Evolutionary conservation across 2,113 vertebrate species (phyloP).

Genomic region (Sula dactylatra): DNA sequence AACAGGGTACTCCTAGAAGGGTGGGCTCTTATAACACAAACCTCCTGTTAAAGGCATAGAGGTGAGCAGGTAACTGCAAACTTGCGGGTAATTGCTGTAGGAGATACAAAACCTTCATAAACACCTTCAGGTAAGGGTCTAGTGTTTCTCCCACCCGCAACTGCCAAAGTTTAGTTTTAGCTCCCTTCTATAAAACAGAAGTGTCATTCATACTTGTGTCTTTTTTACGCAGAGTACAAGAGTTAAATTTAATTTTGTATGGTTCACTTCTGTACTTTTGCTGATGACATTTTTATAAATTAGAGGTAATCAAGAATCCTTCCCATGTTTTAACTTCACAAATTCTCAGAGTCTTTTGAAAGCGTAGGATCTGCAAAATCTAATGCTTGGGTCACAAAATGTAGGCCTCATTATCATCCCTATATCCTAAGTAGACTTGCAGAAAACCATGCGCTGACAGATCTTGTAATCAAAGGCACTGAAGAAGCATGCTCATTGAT

Average conservation of each 20-base stretch:
- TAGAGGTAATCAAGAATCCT: neutral
- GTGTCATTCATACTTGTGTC: neutral
- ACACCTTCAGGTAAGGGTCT: too few relatives aligned
- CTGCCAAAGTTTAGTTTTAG: neutral
- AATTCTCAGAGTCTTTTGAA: neutral
- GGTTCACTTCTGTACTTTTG: neutral
- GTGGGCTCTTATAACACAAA: neutral
- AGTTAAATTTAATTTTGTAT: neutral
- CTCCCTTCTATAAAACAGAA: neutral
- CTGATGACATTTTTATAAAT: neutral
- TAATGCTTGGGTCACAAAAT: neutral
- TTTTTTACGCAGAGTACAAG: neutral
- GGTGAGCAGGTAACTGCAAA: neutral
- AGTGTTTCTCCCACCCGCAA: neutral
- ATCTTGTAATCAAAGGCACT: neutral
- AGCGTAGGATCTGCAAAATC: neutral
- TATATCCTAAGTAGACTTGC: neutral
- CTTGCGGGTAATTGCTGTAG: fast-evolving
- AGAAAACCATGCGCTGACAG: neutral
- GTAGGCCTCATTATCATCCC: neutral
- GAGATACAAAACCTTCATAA: too few relatives aligned
- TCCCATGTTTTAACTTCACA: neutral
- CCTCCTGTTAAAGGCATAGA: neutral
- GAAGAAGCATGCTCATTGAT: neutral
- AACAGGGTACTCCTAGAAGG: neutral